A percentile compares a stretch with the other conserved stretches of the same genome.
These are phyloP conservation scores for Cathartes aura DNA, from an alignment of 2,113 vertebrate species.

Conservation along the genomic window DNA sequence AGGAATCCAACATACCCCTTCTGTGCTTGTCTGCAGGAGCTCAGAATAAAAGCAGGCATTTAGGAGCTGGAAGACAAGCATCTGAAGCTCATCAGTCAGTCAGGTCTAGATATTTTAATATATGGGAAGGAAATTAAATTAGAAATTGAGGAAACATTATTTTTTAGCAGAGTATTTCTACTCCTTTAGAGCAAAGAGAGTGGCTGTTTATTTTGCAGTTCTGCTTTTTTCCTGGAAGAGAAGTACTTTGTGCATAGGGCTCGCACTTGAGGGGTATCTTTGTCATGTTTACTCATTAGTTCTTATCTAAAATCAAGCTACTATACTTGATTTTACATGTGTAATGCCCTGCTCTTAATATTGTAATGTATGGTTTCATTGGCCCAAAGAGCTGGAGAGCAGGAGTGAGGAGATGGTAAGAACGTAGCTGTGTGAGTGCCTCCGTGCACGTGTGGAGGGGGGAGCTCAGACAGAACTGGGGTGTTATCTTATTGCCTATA, in stretches of 20 bases:
- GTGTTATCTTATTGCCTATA: not conserved
- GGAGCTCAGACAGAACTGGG: not conserved
- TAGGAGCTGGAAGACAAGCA: not conserved
- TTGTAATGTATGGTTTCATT: not conserved
- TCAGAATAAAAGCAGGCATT: not conserved
- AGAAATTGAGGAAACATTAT: not conserved
- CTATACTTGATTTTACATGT: not conserved
- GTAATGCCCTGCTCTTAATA: not conserved
- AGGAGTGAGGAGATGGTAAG: not conserved
- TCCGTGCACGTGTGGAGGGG: fast-evolving
- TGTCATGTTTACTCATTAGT: not conserved
- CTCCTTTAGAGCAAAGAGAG: not conserved
- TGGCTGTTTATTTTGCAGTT: not conserved
- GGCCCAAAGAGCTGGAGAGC: not conserved
- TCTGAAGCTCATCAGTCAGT: not conserved
- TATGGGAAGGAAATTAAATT: not conserved
- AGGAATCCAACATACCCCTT: not conserved
- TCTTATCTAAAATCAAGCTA: slow-evolving; percentile 29
- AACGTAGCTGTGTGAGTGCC: not conserved
- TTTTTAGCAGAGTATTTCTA: not conserved
- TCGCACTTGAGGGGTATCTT: not conserved
- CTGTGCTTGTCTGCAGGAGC: not conserved
- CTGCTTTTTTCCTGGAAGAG: not conserved
- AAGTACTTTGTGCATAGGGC: not conserved
- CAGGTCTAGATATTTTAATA: not conserved